These are phyloP conservation scores for Crotalus helleri DNA, from an alignment of 2,113 vertebrate species.

Conservation along the genomic window DNA sequence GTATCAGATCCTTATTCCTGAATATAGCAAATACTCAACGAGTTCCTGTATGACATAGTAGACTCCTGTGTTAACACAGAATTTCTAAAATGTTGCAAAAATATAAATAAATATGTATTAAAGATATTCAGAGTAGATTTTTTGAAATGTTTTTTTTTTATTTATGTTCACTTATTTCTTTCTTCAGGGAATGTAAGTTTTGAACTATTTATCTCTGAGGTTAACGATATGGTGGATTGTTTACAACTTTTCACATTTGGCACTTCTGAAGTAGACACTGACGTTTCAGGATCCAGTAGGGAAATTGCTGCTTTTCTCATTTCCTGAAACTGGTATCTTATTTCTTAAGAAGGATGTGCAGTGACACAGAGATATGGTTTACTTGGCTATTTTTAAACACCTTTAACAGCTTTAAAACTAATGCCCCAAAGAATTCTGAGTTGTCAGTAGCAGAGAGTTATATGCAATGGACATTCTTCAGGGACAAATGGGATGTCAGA, in stretches of 20 bases:
- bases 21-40: not conserved
- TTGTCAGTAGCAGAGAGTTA: fast-evolving
- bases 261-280: not conserved
- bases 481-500: not conserved
- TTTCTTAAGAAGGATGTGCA: not conserved
- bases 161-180: not conserved
- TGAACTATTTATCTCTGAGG: not conserved
- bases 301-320: not conserved
- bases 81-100: not conserved
- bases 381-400: slow-evolving; percentile 14
- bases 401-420: slow-evolving; percentile 9
- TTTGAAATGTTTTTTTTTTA: not conserved
- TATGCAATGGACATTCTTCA: not conserved
- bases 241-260: not conserved
- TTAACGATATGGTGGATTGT: not conserved
- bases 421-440: fast-evolving
- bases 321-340: slow-evolving; percentile 12
- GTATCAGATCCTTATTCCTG: not conserved
- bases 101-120: not conserved
- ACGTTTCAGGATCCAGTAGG: not conserved
- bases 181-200: not conserved
- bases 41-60: not conserved
- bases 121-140: not conserved
- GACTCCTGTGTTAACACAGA: not conserved
- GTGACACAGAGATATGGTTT: fast-evolving